Evolutionary conservation across 2,113 vertebrate species (phyloP).

Genomic region (Scytalopus superciliaris): DNA sequence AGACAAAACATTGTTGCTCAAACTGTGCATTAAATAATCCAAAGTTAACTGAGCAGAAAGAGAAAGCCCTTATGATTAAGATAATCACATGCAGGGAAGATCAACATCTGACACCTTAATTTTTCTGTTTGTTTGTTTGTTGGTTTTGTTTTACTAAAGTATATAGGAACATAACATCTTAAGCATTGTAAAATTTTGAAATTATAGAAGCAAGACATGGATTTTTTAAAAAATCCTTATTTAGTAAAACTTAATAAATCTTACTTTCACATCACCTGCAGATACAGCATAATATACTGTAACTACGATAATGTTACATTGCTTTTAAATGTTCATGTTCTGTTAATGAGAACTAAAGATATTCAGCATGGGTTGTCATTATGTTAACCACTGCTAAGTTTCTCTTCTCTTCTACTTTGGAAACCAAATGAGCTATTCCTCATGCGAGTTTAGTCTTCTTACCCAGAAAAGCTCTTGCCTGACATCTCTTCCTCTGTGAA

Average conservation of each 20-base stretch:
- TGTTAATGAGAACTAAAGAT: background rate
- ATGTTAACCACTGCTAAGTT: background rate
- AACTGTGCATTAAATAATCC: background rate
- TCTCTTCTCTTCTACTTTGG: background rate
- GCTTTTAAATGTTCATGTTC: background rate
- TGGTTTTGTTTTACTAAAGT: no score
- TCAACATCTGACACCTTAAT: rapidly evolving
- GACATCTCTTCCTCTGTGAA: background rate
- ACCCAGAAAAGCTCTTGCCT: background rate
- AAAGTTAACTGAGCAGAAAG: background rate
- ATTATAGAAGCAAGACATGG: background rate
- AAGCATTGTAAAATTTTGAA: background rate
- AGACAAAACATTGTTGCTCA: background rate
- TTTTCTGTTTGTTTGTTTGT: no score
- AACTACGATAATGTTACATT: background rate
- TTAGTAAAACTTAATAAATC: background rate
- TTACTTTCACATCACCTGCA: background rate
- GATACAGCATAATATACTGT: background rate
- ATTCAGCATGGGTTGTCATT: background rate
- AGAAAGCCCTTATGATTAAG: background rate
- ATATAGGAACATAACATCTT: no score
- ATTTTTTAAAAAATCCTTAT: background rate
- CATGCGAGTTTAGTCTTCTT: background rate
- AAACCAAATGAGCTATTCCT: background rate
- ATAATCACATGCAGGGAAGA: background rate